Base-by-base conservation (phyloP, 2,797 vertebrate species). In the Emydoidea blandingii region DNA sequence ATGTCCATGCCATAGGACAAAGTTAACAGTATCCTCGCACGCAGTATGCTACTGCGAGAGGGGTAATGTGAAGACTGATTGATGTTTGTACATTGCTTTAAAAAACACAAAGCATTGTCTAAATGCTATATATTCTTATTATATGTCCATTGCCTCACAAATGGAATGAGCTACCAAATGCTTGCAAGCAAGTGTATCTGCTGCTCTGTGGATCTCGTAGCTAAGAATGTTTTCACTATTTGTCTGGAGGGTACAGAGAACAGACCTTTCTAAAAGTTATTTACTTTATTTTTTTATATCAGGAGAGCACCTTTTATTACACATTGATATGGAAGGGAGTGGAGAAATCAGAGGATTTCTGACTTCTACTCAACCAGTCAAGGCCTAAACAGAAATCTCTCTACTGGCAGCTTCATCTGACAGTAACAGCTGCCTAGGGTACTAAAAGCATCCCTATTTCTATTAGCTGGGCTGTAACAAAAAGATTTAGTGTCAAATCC, bases 391-490 rank as follows among this genome's bases (percentile, higher is more conserved):
- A 93, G 62, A 94, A 96, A 96, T 94, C 91, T 47, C 91, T 47
- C 91, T 91, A 86, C 76, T 54, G 56, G 85, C 92, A 87, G 54
- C 68, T 88, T 95, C 94, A 89, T 5, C 31, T 97, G 97, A 97
- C 95, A 93, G 94, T 76, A 95, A 97, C 97, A 97, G 97, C 97
- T 96, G 96, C 92, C 91, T 83, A 88, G 84, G 95, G 95, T n/a
- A 97, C 83, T 89, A 89, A 95, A 96, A 83, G 82, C 9, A 6
- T n/a, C 93, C 97, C 96, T 95, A 78, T 88, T 97, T 96, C 93
- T 97, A 95, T 89, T 93, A 97, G 91, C 87, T 86, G 91, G 93
- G 41, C 31, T 91, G 88, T 29, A 87, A 78, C 89, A 89, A 92
- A 95, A 95, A 97, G 96, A 96, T 94, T 96, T 95, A 34, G 79